These are phyloP conservation scores for Vultur gryphus DNA, from an alignment of 2,797 vertebrate species.

Conservation along the genomic window DNA sequence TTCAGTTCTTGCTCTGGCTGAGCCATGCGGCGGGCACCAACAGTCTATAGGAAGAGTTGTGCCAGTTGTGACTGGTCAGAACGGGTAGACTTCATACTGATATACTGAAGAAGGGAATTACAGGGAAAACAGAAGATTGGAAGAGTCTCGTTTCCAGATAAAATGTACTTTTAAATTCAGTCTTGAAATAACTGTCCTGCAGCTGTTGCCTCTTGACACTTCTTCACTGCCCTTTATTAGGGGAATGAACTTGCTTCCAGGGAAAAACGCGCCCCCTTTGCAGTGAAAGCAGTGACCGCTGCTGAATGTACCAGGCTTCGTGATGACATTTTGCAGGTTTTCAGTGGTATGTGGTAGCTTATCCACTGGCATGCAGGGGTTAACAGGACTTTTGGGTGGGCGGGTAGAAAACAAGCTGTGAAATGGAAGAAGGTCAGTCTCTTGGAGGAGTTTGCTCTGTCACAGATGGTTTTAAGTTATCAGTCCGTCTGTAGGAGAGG, in stretches of 20 bases:
- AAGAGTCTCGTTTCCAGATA: background rate
- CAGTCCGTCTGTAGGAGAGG: background rate
- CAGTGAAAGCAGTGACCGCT: background rate
- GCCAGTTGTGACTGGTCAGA: background rate
- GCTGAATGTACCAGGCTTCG: background rate
- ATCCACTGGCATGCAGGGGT: background rate
- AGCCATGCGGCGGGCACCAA: background rate
- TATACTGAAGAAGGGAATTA: background rate
- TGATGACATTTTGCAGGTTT: background rate
- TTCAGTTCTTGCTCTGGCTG: background rate
- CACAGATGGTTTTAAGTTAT: conserved; percentile 24
- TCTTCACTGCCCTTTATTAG: background rate
- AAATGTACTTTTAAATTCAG: background rate
- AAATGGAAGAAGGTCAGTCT: conserved; percentile 47
- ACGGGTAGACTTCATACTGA: background rate
- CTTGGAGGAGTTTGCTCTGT: conserved; percentile 1
- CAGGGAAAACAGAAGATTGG: background rate
- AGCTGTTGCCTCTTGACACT: background rate
- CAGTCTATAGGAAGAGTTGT: background rate
- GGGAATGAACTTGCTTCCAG: background rate
- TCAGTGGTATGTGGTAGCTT: background rate
- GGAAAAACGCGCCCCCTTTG: fast-evolving
- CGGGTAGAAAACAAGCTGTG: conserved; percentile 36
- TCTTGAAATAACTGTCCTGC: background rate
- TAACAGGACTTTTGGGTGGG: conserved; percentile 25